Percentiles rank a stretch among this genome's conserved stretches.
phyloP scores from a whole-genome alignment of 1,140 invertebrate genomes.

The Hyphantria cunea region DNA sequence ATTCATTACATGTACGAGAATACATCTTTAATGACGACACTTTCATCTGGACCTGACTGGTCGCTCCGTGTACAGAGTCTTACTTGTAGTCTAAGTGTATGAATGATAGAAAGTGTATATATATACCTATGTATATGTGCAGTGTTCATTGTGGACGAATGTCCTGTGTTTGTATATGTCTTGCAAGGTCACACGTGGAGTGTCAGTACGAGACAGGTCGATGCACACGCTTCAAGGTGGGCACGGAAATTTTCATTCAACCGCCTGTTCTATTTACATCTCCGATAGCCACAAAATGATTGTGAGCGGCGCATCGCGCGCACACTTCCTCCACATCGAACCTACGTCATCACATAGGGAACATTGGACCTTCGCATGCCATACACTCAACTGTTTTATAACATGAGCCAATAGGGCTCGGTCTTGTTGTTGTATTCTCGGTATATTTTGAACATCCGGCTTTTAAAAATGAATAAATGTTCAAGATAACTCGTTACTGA shows the following conservation, averaged over 20 bases:
- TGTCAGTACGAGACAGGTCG: constrained; percentile 67
- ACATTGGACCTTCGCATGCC: constrained; percentile 60
- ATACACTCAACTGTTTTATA: constrained; percentile 1
- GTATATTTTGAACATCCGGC: constrained; percentile 54
- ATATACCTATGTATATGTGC: constrained; percentile 52
- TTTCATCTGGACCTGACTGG: constrained; percentile 18
- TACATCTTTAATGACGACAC: constrained; percentile 26
- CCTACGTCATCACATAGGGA: constrained; percentile 49
- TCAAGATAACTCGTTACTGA: constrained; percentile 11
- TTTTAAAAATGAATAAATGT: constrained; percentile 41
- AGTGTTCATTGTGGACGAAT: constrained; percentile 50
- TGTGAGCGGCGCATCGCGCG: constrained; percentile 61
- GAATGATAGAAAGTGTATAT: constrained; percentile 41
- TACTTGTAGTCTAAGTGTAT: constrained; percentile 6
- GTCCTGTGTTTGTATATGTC: constrained; percentile 58
- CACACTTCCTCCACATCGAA: constrained; percentile 63
- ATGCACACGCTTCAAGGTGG: constrained; percentile 73
- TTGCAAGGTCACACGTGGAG: constrained; percentile 73
- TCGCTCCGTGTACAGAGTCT: constrained; percentile 5
- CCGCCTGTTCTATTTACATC: constrained; percentile 72
- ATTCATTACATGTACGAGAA: constrained; percentile 27
- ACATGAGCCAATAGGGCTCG: not conserved
- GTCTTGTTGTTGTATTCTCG: constrained; percentile 43
- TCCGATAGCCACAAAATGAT: constrained; percentile 53
- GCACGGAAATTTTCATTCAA: constrained; percentile 76